Evolutionary conservation across 2,113 vertebrate species (phyloP), one percentile per base, ranked within the genome.

Genomic region (Hiodon tergisus): DNA sequence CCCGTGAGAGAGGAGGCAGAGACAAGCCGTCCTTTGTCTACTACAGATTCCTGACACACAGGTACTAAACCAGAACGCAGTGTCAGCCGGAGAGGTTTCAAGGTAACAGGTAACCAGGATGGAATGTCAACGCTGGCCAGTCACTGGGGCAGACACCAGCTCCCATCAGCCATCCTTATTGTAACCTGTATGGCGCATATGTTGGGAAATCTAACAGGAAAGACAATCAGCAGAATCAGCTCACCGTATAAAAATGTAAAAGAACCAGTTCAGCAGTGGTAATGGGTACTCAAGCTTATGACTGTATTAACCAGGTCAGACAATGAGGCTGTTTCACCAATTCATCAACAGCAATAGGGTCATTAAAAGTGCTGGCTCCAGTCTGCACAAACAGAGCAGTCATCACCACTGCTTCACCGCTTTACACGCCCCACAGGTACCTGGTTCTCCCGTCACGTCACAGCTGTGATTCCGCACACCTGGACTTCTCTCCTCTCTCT

Each of bases 11-110:
- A 65, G 52, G n/a, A 54, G 48, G 60, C 9, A 13, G 63, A 73
- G 78, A 55, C 48, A 67, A 67, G n/a, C 13, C 31, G 5, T 50
- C 31, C 63, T 79, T 78, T 81, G 78, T 78, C 78, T 78, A n/a
- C 52, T 11, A 17, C 13, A 17, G 61, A 57, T 52, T 66, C 51
- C 53, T 6, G 14, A 57, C 31, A 55, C 71, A 52, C 47, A 51
- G 3, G n/a, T n/a, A 60, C 47, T 16, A 60, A 50, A 13, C 3
- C 46, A n/a, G 14, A 68, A 68, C 14, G 9, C 48, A 50, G 5
- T 8, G 13, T 1, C 11, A 57, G 53, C 11, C 11, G 10, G 16
- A 71, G 16, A 54, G 5, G 11, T 50, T 54, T 0, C 6, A 51
- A 54, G 7, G 17, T 3, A 14, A 4, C 68, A 54, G 51, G 68